Base-by-base conservation (phyloP, 2,888 invertebrate genomes). In the Clitarchus hookeri region DNA sequence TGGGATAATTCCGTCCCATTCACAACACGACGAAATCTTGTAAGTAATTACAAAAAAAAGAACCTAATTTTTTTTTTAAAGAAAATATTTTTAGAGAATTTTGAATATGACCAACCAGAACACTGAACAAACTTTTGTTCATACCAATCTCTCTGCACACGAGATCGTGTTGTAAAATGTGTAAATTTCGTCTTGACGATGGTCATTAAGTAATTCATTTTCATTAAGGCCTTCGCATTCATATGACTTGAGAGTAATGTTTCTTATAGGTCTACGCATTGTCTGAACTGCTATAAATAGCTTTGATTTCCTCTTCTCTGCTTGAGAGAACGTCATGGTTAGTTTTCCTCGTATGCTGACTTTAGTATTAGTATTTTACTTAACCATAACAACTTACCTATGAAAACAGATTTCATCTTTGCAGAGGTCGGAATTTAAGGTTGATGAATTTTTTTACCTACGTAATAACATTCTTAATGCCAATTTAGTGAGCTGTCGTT, bases 161-260 rank as follows among this genome's bases (percentile, higher is more conserved):
- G 27, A 26, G 23, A 82, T 36, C 27, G 9, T 82, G 36, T 27
- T 82, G 27, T 82, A 36, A 82, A 82, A 44, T 82, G 82, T 36
- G 82, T 82, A 36, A 36, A 82, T 82, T 36, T 82, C 82, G 27
- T 82, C 27, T 82, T 36, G 44, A 82, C 6, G 27, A 82, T 82
- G 0, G 8, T 82, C 82, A 82, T 82, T 3, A 44, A 36, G 27
- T 36, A 82, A 23, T 36, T 82, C 82, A 82, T 82, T 36, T 82
- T 82, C 2, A 27, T 82, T 44, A 36, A 82, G 44, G 6, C 65
- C n/a, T 27, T 82, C 82, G 13, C 44, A 23, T 44, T 82, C 82
- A 82, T 3, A 82, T 12, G 82, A 82, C 25, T 82, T 36, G 44
- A 82, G 0, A 23, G 27, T 11, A 36, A 82, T 82, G 27, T 36